Evolutionary conservation across 2,113 vertebrate genomes (phyloP), one percentile per base, ranked within the genome.

Genomic region (Mesembrinibis cayennensis): DNA sequence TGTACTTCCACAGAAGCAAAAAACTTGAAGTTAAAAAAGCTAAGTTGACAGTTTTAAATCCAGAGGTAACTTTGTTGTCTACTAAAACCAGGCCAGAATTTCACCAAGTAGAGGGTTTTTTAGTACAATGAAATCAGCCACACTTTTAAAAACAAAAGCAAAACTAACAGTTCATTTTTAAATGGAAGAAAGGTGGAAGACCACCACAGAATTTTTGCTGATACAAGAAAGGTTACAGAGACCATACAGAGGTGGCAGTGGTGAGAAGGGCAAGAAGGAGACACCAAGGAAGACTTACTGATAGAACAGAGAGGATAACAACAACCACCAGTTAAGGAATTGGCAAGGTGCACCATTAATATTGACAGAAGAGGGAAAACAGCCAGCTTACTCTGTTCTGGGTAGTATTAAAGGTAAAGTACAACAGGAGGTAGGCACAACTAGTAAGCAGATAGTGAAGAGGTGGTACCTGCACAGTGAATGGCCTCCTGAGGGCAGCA

Each of bases 181-280:
- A 29, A 4, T 0, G 4, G 21, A 52, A 49, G 38, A 30, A 2
- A 3, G 1, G 1, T 15, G 3, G 20, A 45, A 34, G 8, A 12
- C 2, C 1, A 13, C 7, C 13, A 13, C 3, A 5, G 32, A 16
- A 7, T 8, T 83, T 38, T 15, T 45, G 16, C 13, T 21, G 15
- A 0, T 38, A 14, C 32, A 87, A 34, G 27, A 32, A 38, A 90
- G 2, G 10, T 22, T 40, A 3, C 13, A 52, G 23, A 19, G n/a
- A 8, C 6, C 1, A 1, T 42, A 20, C 45, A 36, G n/a, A 59
- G 16, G 30, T 13, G 16, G n/a, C 21, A 19, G 10, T 1, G 6
- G 30, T 4, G 16, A 74, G 32, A 23, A 71, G 8, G 11, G 27
- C 17, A 63, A 32, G 36, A 62, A 55, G 20, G 13, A 40, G 36